Percentiles rank a stretch among this genome's conserved stretches.
These are phyloP conservation scores for Cataglyphis cursor DNA, from an alignment of 2,888 invertebrate genomes.

Conservation along the genomic window DNA sequence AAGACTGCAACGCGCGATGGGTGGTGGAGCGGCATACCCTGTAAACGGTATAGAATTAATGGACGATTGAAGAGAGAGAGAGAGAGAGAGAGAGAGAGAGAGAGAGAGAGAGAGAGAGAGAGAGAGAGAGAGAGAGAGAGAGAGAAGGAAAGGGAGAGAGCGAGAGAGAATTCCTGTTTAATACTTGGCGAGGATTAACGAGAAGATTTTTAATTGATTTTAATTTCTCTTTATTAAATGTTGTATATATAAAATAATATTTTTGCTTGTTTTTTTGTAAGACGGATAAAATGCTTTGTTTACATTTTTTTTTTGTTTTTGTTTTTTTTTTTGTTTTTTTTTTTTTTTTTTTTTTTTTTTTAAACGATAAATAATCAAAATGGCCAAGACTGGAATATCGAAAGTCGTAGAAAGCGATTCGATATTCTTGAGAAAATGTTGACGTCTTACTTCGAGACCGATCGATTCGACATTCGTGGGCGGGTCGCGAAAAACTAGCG, in stretches of 20 bases:
- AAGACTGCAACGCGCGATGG: constrained; percentile 48
- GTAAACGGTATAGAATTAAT: constrained; percentile 68
- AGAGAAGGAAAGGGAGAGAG: background rate
- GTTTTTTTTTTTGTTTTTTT: no score
- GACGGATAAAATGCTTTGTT: background rate
- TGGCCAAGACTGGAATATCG: no score
- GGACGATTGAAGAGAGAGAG: constrained; percentile 43
- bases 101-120: no score
- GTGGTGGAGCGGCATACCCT: constrained; percentile 36
- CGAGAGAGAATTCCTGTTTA: constrained; percentile 3
- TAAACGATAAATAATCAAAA: no score
- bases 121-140: no score
- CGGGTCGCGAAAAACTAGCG: constrained; percentile 4
- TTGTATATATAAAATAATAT: background rate
- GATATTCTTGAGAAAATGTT: no score
- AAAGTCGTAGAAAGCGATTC: no score
- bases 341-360: no score
- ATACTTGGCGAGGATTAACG: constrained; percentile 41
- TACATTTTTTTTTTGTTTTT: no score
- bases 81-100: no score
- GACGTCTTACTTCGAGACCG: constrained; percentile 24
- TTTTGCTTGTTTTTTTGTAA: background rate
- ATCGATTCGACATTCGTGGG: constrained; percentile 51
- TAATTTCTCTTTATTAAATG: constrained; percentile 60
- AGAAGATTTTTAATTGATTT: constrained; percentile 51